Conservation (phyloP, 2,888 invertebrate genomes). For the Meliscaeva auricollis region DNA sequence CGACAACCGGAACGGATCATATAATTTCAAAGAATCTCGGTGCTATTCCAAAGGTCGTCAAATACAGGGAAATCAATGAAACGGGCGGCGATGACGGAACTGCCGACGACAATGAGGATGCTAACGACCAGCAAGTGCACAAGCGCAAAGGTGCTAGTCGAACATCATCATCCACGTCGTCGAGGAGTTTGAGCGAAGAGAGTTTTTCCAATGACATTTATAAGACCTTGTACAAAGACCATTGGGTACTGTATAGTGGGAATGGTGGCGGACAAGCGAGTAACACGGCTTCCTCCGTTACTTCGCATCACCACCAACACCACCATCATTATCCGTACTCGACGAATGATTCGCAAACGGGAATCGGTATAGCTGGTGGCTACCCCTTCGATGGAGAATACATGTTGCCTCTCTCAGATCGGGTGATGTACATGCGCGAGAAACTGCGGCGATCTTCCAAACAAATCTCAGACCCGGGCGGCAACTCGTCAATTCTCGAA, state of each 20-base stretch:
- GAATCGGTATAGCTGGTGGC: slow-evolving; percentile 35
- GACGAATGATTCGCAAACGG: slow-evolving; percentile 47
- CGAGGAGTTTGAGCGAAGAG: slow-evolving; percentile 86
- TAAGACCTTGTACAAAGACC: slow-evolving; percentile 79
- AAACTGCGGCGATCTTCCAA: slow-evolving; percentile 80
- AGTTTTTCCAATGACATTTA: slow-evolving; percentile 84
- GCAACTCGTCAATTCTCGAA: slow-evolving; percentile 77
- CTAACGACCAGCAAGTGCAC: slow-evolving; percentile 76
- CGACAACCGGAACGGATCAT: slow-evolving; percentile 79
- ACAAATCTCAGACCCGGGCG: slow-evolving; percentile 79
- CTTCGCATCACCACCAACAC: slow-evolving; percentile 46
- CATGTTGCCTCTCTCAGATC: slow-evolving; percentile 79
- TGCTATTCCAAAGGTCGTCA: slow-evolving; percentile 84
- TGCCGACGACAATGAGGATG: slow-evolving; percentile 30
- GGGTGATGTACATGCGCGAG: slow-evolving; percentile 79
- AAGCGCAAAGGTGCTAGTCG: slow-evolving; percentile 86
- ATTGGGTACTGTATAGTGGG: slow-evolving; percentile 83
- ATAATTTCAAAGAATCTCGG: slow-evolving; percentile 81
- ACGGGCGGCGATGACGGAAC: slow-evolving; percentile 38
- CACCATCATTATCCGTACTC: slow-evolving; percentile 61
- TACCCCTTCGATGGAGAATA: slow-evolving; percentile 78
- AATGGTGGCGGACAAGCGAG: slow-evolving; percentile 77
- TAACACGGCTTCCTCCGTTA: slow-evolving; percentile 14
- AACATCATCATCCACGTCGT: slow-evolving; percentile 86
- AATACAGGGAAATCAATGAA: slow-evolving; percentile 82